Evolutionary conservation across 2,888 invertebrate species (phyloP).

Genomic region (Silvanus unidentatus): DNA sequence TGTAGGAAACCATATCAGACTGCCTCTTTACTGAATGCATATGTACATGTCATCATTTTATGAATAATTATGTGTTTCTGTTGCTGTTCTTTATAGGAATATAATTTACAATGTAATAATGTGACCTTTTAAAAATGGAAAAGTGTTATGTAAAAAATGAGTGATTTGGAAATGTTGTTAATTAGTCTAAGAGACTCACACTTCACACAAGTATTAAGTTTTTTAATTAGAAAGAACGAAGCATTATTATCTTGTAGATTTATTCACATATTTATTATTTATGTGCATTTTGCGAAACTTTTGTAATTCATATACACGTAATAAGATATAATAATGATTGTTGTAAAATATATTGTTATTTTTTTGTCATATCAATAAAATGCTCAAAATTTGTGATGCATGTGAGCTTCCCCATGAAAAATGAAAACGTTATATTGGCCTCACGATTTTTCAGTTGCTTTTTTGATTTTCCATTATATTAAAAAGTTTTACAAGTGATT

Average conservation of each 20-base stretch:
- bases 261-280: too few relatives aligned
- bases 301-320: too few relatives aligned
- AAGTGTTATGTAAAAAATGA: neutral
- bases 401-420: slow-evolving; percentile 26
- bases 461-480: slow-evolving; percentile 15
- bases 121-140: neutral
- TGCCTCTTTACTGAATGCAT: slow-evolving; percentile 27
- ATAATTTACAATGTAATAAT: neutral
- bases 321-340: slow-evolving; percentile 1
- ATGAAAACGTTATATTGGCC: slow-evolving; percentile 10
- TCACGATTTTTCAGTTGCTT: slow-evolving; percentile 5
- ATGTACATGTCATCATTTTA: slow-evolving; percentile 2
- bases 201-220: too few relatives aligned
- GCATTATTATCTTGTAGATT: too few relatives aligned
- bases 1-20: slow-evolving; percentile 37
- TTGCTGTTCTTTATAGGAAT: slow-evolving; percentile 4
- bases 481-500: neutral
- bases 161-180: too few relatives aligned
- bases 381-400: slow-evolving; percentile 26
- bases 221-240: too few relatives aligned
- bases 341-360: neutral
- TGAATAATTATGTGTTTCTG: neutral
- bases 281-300: neutral
- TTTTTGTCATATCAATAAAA: slow-evolving; percentile 20
- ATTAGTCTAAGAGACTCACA: too few relatives aligned